These are phyloP conservation scores for Myoxocephalus aenaeus DNA, from an alignment of 2,797 vertebrate genomes.

Conservation along the genomic window DNA sequence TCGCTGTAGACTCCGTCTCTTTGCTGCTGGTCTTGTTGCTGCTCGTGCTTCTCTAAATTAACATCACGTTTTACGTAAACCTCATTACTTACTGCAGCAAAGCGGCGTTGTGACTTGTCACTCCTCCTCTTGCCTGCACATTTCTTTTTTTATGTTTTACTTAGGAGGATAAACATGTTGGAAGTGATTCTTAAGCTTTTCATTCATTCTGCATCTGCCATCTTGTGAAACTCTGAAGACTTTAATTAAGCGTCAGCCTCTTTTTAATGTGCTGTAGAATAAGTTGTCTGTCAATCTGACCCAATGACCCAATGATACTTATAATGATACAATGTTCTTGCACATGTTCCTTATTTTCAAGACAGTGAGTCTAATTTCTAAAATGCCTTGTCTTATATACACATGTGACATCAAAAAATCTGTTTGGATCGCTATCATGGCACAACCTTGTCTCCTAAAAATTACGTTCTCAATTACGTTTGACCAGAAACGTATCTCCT, in stretches of 20 bases:
- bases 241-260: constrained; percentile 26
- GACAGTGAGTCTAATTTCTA: background rate
- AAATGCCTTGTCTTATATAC: background rate
- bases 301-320: background rate
- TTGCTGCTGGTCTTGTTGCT: constrained; percentile 18
- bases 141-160: constrained; percentile 22
- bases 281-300: constrained; percentile 29
- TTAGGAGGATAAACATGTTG: constrained; percentile 56
- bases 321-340: background rate
- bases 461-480: too few relatives aligned
- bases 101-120: constrained; percentile 29
- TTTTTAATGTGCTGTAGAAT: background rate
- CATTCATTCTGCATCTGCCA: constrained; percentile 41
- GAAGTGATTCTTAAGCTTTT: constrained; percentile 46
- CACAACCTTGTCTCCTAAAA: too few relatives aligned
- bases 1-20: constrained; percentile 16
- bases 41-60: constrained; percentile 48
- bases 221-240: constrained; percentile 24
- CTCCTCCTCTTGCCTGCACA: constrained; percentile 20
- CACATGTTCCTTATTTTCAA: background rate
- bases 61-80: constrained; percentile 46
- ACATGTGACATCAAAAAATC: too few relatives aligned
- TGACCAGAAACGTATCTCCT: too few relatives aligned
- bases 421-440: too few relatives aligned
- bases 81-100: constrained; percentile 41